Evolutionary conservation across 2,113 vertebrate genomes (phyloP), one percentile per base, ranked within the genome.

Genomic region (Sorex fumeus): DNA sequence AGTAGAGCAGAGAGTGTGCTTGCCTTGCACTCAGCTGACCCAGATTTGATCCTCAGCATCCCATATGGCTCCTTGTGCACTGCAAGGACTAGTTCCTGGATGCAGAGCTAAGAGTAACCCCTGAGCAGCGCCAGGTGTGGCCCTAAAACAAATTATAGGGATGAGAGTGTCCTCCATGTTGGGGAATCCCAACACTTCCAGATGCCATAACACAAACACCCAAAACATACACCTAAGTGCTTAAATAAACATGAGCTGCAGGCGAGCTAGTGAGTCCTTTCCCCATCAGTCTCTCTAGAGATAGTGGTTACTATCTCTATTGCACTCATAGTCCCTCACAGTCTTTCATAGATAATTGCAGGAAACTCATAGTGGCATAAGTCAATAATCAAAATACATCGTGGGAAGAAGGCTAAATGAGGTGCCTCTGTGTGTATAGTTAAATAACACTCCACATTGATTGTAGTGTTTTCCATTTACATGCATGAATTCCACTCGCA

Each of bases 391-490:
- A 53, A 16, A 50, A 74, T 18, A 69, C 30, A 16, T 66, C 62
- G 0, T 10, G 67, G 80, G 74, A n/a, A 69, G 90, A 80, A 71
- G 70, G 28, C 75, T 94, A 71, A 93, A 19, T 11, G 71, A 88
- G 66, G 60, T 23, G 69, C 6, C 81, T 94, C 78, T 94, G 78
- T 85, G 40, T n/a, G 28, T 43, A 30, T 19, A 18, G 34, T 43
- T 47, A 85, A 93, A 83, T 53, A 47, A 47, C 28, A 23, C 64
- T 71, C 25, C 19, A 12, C 30, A 2, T 12, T 67, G 70, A 64
- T 16, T 45, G 47, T 30, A 19, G 53, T 66, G 28, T 78, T 91
- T 88, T 80, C 74, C 75, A 86, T 88, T 88, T 88, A 88, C 13
- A 64, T 45, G 80, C 78, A 43, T 43, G 45, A 86, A 69, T 84